Conservation (phyloP, 1,140 invertebrate species). For the Drosophila carrolli region DNA sequence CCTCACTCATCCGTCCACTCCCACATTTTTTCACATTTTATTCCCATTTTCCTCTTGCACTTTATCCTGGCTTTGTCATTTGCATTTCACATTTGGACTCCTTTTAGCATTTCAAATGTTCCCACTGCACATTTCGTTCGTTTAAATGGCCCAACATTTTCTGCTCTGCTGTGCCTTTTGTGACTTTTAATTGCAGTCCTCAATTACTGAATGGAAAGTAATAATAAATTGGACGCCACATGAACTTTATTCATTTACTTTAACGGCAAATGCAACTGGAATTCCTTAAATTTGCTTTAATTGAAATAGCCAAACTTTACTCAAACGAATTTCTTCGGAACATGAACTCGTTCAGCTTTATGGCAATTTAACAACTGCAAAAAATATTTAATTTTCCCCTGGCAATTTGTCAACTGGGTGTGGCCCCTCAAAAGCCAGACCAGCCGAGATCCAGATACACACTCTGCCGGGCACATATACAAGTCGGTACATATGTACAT, state of each 20-base stretch:
- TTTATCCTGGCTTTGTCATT: conserved; percentile 66
- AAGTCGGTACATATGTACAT: conserved; percentile 6
- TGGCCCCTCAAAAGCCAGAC: conserved; percentile 31
- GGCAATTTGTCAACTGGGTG: conserved; percentile 79
- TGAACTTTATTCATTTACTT: conserved; percentile 7
- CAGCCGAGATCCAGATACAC: conserved; percentile 23
- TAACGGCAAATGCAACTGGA: neutral
- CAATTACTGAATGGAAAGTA: conserved; percentile 44
- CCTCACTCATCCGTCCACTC: neutral
- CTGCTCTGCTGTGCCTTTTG: conserved; percentile 57
- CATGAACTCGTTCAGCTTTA: conserved; percentile 8
- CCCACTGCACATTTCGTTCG: conserved; percentile 52
- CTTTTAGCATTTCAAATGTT: conserved; percentile 65
- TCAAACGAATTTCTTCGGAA: conserved; percentile 2
- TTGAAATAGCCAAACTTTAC: conserved; percentile 13
- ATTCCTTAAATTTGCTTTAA: conserved; percentile 7
- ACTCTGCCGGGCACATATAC: conserved; percentile 10
- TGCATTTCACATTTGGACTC: conserved; percentile 67
- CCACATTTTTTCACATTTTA: neutral
- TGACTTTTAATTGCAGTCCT: conserved; percentile 54
- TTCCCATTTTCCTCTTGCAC: conserved; percentile 7
- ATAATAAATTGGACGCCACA: conserved; percentile 38
- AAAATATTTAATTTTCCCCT: conserved; percentile 48
- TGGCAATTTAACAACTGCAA: conserved; percentile 48
- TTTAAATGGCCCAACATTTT: conserved; percentile 58